These are phyloP conservation scores for Uria lomvia DNA, from an alignment of 2,113 vertebrate species.

Conservation along the genomic window DNA sequence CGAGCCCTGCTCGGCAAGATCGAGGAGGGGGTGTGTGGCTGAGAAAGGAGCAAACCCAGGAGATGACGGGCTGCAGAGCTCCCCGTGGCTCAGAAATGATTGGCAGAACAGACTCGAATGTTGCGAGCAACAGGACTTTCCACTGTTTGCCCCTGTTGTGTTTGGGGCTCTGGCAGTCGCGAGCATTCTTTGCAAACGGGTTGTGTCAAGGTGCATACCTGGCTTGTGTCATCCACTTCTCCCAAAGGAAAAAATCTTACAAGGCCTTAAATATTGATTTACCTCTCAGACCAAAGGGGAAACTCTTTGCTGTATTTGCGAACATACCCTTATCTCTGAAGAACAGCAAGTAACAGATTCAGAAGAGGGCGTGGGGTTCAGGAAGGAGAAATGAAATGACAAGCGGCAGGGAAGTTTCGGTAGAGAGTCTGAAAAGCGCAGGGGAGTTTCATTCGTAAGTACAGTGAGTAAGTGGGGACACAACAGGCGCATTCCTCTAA, in stretches of 20 bases:
- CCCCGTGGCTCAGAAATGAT: background rate
- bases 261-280: background rate
- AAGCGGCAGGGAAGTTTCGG: background rate
- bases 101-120: background rate
- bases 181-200: background rate
- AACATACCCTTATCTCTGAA: background rate
- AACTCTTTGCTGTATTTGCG: background rate
- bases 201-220: background rate
- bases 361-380: background rate
- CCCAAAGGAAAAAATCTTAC: background rate
- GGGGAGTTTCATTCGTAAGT: background rate
- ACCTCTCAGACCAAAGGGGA: background rate
- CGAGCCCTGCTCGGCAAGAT: background rate
- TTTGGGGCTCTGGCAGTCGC: background rate
- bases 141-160: background rate
- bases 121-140: background rate
- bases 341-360: background rate
- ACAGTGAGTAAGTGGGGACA: background rate
- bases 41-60: background rate
- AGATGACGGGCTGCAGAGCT: background rate
- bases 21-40: background rate
- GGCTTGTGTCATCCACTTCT: background rate
- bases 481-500: background rate
- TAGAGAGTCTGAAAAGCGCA: background rate
- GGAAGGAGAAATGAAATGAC: background rate